Evolutionary conservation across 2,113 vertebrate species (phyloP).

Genomic region (Paratilapia polleni): DNA sequence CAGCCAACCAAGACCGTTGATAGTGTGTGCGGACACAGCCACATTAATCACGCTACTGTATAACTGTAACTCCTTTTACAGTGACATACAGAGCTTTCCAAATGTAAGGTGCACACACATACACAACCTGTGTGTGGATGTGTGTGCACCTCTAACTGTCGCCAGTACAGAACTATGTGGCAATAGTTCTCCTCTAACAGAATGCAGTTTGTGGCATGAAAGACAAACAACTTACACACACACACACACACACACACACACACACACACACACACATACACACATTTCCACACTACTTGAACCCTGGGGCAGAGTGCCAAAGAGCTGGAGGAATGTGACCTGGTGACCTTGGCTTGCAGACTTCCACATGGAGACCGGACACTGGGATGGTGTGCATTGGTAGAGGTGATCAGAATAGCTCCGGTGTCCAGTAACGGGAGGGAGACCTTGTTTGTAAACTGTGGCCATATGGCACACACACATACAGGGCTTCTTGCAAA

Average conservation of each 20-base stretch:
- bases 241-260: conserved; percentile 54
- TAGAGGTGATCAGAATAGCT: conserved; percentile 79
- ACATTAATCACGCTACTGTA: conserved; percentile 55
- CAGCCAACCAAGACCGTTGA: conserved; percentile 20
- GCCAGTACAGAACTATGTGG: conserved; percentile 30
- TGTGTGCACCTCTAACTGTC: neutral
- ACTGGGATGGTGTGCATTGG: conserved; percentile 66
- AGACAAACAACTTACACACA: conserved; percentile 61
- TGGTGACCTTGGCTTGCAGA: conserved; percentile 78
- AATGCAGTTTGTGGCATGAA: conserved; percentile 58
- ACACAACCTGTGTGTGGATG: neutral
- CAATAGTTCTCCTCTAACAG: conserved; percentile 40
- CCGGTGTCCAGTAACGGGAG: conserved; percentile 75
- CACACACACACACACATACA: conserved; percentile 7
- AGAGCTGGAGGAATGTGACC: conserved; percentile 81
- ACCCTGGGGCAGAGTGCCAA: conserved; percentile 76
- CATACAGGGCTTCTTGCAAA: conserved; percentile 50
- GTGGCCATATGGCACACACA: conserved; percentile 55
- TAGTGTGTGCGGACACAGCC: conserved; percentile 39
- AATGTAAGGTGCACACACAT: neutral
- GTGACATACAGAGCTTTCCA: neutral
- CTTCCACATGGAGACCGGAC: conserved; percentile 78
- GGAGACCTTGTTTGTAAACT: conserved; percentile 80
- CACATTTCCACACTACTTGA: conserved; percentile 65
- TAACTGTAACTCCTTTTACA: too few relatives aligned